Conservation (phyloP, 2,113 vertebrate species). For the Setophaga coronata region DNA sequence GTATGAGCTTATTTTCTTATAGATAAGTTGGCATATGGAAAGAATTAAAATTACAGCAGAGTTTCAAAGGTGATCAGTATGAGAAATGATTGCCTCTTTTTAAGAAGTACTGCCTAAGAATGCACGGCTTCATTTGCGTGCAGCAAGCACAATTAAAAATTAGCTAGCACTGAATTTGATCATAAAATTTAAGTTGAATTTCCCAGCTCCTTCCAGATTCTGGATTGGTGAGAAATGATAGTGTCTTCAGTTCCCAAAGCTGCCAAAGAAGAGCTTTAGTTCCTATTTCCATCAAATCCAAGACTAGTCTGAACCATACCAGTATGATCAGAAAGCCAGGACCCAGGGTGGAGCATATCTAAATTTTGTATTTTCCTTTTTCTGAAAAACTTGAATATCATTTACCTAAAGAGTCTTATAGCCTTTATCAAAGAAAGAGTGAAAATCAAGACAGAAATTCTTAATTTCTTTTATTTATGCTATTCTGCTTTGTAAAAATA, state of each 20-base stretch:
- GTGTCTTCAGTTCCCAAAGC: neutral
- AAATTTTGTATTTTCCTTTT: neutral
- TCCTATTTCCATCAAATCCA: neutral
- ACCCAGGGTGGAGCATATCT: neutral
- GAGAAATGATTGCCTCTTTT: neutral
- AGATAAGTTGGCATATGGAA: neutral
- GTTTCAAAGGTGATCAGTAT: neutral
- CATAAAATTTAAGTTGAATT: neutral
- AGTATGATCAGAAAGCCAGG: neutral
- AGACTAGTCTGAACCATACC: neutral
- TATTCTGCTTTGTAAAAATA: neutral
- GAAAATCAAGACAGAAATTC: neutral
- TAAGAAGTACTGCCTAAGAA: neutral
- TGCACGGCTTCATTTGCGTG: neutral
- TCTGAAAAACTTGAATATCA: neutral
- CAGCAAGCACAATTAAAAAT: neutral
- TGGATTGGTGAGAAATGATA: neutral
- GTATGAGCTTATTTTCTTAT: slow-evolving; percentile 64
- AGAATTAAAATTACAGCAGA: neutral
- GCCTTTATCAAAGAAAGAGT: neutral
- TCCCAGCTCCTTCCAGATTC: neutral
- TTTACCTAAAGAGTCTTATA: neutral
- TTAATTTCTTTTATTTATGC: neutral
- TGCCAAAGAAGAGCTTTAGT: neutral
- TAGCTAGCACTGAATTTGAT: neutral